phyloP scores from a whole-genome alignment of 2,888 invertebrate species.

The Smittia aterrima region DNA sequence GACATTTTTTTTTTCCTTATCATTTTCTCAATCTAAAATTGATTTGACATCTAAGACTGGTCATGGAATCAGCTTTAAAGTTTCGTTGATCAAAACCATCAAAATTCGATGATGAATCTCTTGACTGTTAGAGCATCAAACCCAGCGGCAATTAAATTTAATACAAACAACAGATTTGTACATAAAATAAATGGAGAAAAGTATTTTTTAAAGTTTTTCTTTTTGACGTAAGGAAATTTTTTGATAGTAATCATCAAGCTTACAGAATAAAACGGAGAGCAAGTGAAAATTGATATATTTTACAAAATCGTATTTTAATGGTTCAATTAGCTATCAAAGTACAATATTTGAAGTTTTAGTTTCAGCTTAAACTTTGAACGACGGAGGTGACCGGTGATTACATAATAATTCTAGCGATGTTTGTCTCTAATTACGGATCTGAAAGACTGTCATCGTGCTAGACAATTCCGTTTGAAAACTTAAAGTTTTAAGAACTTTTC shows the following conservation, averaged over 20 bases:
- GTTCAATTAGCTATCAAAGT: neutral
- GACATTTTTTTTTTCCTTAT: too few relatives aligned
- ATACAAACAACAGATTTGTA: neutral
- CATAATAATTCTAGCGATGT: too few relatives aligned
- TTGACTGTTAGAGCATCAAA: too few relatives aligned
- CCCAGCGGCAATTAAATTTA: too few relatives aligned
- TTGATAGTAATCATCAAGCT: neutral
- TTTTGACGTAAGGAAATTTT: neutral
- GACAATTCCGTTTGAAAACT: too few relatives aligned
- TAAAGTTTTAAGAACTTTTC: slow-evolving; percentile 24
- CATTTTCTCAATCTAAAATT: too few relatives aligned
- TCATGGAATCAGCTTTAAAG: too few relatives aligned
- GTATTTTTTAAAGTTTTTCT: slow-evolving; percentile 16
- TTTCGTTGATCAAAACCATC: too few relatives aligned
- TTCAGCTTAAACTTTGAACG: neutral
- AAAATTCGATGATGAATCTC: too few relatives aligned
- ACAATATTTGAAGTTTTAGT: neutral
- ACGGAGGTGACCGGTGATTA: neutral
- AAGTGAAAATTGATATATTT: slow-evolving; percentile 16
- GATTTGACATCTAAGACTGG: too few relatives aligned
- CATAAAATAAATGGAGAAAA: neutral
- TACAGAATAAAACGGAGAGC: neutral
- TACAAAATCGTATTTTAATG: slow-evolving; percentile 26
- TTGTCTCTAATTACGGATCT: slow-evolving; percentile 22
- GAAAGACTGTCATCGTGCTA: slow-evolving; percentile 10